Conservation (phyloP, 2,888 invertebrate species). For the Nezara viridula region DNA sequence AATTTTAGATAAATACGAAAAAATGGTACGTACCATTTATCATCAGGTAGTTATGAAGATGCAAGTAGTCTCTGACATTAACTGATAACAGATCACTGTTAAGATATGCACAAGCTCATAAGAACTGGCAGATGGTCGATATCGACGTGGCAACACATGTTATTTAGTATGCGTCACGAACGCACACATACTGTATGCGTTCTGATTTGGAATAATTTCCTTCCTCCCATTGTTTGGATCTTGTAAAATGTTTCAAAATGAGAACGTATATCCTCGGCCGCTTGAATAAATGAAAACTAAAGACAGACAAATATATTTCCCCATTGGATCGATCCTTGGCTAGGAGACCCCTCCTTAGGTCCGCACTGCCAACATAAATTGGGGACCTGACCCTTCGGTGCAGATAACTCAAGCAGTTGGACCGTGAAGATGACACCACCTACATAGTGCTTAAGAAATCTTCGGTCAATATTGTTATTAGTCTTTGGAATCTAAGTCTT, state of each 20-base stretch:
- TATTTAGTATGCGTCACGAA: neutral
- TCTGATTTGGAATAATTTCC: constrained; percentile 29
- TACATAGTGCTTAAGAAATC: neutral
- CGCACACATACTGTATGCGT: neutral
- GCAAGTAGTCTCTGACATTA: neutral
- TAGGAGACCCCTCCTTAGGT: neutral
- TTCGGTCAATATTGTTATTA: neutral
- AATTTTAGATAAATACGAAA: no score
- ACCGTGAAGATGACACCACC: constrained; percentile 1
- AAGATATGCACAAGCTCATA: constrained; percentile 2
- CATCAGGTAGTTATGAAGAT: neutral
- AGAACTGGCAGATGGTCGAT: constrained; percentile 20
- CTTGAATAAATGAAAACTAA: neutral
- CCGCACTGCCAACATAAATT: constrained; percentile 1
- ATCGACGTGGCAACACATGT: constrained; percentile 9
- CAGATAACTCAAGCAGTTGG: constrained; percentile 10
- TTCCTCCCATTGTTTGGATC: neutral
- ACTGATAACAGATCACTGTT: neutral
- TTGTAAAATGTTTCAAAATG: neutral
- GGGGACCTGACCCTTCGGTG: neutral
- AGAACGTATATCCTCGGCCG: neutral
- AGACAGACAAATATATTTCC: constrained; percentile 15
- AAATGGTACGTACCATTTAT: neutral
- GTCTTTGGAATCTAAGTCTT: neutral
- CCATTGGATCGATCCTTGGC: neutral